These are phyloP conservation scores for Hyposmocoma kahamanoa DNA, from an alignment of 1,140 invertebrate species.

Conservation along the genomic window DNA sequence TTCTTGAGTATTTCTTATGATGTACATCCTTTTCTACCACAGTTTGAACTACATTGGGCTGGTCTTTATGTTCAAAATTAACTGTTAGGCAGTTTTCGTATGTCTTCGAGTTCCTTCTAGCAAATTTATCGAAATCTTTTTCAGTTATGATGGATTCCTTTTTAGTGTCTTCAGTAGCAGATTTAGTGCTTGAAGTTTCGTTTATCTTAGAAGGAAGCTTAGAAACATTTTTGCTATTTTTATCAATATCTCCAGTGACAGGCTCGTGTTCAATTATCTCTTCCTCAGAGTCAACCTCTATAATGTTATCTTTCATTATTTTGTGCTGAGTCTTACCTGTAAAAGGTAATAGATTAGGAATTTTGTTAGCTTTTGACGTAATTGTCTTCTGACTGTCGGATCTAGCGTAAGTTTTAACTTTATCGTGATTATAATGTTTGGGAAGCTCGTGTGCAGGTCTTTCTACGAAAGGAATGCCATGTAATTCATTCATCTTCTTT, in stretches of 20 bases:
- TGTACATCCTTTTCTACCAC: constrained; percentile 41
- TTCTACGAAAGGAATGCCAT: constrained; percentile 52
- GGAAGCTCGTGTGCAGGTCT: constrained; percentile 43
- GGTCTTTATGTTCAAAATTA: constrained; percentile 47
- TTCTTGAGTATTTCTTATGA: constrained; percentile 43
- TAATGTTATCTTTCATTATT: constrained; percentile 24
- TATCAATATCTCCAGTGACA: constrained; percentile 50
- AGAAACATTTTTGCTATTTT: constrained; percentile 26
- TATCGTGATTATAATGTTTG: constrained; percentile 23
- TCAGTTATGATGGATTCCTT: constrained; percentile 59
- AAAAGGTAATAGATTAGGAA: constrained; percentile 32
- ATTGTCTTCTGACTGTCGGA: constrained; percentile 20
- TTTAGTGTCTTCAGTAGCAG: constrained; percentile 17
- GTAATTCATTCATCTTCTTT: constrained; percentile 64
- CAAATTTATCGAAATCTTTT: constrained; percentile 70
- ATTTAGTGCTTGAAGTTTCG: constrained; percentile 13
- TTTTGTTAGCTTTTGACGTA: constrained; percentile 25
- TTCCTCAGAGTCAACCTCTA: constrained; percentile 47
- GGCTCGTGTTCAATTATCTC: constrained; percentile 60
- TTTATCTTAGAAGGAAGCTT: constrained; percentile 17
- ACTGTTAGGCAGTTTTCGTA: constrained; percentile 59
- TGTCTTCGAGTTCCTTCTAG: constrained; percentile 58
- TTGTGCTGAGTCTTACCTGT: constrained; percentile 30
- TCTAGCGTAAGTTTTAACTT: constrained; percentile 18
- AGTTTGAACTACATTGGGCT: constrained; percentile 50